A percentile compares a stretch with the other conserved stretches of the same genome.
phyloP scores from a whole-genome alignment of 2,113 vertebrate genomes.

The Bagarius yarrelli region DNA sequence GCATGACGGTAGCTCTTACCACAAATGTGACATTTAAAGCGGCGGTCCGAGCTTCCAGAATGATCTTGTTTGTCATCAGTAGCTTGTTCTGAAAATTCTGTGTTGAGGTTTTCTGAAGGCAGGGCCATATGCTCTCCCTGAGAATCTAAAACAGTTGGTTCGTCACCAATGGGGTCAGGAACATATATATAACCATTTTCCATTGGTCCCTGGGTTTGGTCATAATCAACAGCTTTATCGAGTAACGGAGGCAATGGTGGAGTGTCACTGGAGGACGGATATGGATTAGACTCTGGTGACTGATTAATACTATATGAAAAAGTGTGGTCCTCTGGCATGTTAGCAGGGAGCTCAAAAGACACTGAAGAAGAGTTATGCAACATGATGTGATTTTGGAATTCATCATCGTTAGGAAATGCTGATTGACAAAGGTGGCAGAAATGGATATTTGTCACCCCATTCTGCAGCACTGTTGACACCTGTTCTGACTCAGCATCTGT shows the following conservation, averaged over 20 bases:
- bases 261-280: constrained; percentile 69
- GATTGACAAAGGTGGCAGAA: constrained; percentile 77
- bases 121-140: constrained; percentile 60
- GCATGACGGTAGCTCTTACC: constrained; percentile 88
- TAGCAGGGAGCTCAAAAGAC: constrained; percentile 61
- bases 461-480: constrained; percentile 54
- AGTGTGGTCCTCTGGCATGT: constrained; percentile 57
- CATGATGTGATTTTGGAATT: constrained; percentile 75
- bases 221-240: constrained; percentile 69
- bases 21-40: constrained; percentile 79
- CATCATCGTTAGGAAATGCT: constrained; percentile 65
- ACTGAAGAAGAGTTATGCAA: constrained; percentile 73
- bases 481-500: constrained; percentile 47
- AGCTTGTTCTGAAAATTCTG: constrained; percentile 42
- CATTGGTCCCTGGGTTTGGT: constrained; percentile 61
- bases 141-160: constrained; percentile 56
- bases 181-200: constrained; percentile 69
- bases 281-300: constrained; percentile 62
- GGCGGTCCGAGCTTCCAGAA: constrained; percentile 59
- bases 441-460: constrained; percentile 56
- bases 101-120: constrained; percentile 50
- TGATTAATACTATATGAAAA: constrained; percentile 61
- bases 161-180: constrained; percentile 65
- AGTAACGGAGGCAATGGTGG: constrained; percentile 67
- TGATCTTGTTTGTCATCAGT: constrained; percentile 57